Evolutionary conservation across 2,797 vertebrate species (phyloP).

Genomic region (Esox lucius): DNA sequence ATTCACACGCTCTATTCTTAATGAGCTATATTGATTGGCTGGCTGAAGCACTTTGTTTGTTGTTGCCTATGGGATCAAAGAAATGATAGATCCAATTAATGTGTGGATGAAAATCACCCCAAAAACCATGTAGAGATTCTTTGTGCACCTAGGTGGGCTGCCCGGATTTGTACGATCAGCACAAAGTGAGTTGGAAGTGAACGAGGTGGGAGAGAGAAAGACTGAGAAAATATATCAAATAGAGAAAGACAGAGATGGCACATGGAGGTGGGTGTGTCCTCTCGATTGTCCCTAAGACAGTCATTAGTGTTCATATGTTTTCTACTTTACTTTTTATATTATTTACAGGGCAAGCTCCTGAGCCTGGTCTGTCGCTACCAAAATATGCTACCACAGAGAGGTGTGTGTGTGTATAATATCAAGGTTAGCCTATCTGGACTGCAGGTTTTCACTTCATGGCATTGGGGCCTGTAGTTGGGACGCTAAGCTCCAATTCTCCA

Average conservation of each 20-base stretch:
- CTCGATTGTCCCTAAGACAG: neutral
- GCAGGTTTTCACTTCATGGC: slow-evolving; percentile 42
- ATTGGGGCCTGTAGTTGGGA: slow-evolving; percentile 37
- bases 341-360: slow-evolving; percentile 8
- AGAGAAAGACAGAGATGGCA: no score
- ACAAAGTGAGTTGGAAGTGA: neutral
- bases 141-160: no score
- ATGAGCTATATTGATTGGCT: neutral
- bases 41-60: slow-evolving; percentile 5
- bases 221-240: no score
- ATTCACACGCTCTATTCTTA: slow-evolving; percentile 15
- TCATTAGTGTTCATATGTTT: neutral
- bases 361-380: neutral
- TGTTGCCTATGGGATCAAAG: neutral
- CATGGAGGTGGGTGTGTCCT: neutral
- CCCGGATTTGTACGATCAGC: neutral
- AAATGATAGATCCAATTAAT: neutral
- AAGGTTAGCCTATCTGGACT: slow-evolving; percentile 36
- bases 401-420: neutral
- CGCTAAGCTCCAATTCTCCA: slow-evolving; percentile 45
- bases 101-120: neutral
- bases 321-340: neutral
- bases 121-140: neutral
- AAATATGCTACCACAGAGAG: neutral
- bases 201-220: neutral